phyloP scores from a whole-genome alignment of 1,140 invertebrate species.

The Drosophila sp. region DNA sequence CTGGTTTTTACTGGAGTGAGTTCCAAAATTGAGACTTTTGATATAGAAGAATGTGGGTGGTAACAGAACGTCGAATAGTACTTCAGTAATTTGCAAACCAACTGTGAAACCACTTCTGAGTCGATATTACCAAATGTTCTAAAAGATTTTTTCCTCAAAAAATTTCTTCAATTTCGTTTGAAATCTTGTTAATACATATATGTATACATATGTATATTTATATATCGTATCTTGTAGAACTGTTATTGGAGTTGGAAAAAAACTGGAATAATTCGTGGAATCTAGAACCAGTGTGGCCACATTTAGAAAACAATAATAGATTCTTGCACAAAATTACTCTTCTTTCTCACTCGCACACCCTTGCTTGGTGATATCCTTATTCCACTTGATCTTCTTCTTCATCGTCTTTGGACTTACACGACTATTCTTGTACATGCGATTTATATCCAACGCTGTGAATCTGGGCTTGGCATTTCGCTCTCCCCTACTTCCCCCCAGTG shows the following conservation, averaged over 20 bases:
- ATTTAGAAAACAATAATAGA: not conserved
- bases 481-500: conserved; percentile 95
- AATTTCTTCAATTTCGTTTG: too few relatives aligned
- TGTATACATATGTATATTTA: not conserved
- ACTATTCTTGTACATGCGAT: conserved; percentile 96
- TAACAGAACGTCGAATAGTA: too few relatives aligned
- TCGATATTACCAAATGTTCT: too few relatives aligned
- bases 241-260: conserved; percentile 1
- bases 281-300: not conserved
- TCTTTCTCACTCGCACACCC: conserved; percentile 6
- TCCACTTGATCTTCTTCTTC: not conserved
- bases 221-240: too few relatives aligned
- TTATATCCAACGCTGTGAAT: conserved; percentile 98
- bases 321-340: conserved; percentile 4
- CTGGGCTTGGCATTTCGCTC: conserved; percentile 89
- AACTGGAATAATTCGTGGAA: not conserved
- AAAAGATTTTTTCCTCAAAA: too few relatives aligned
- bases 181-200: not conserved
- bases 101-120: too few relatives aligned
- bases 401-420: conserved; percentile 86
- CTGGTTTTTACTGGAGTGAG: too few relatives aligned
- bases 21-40: too few relatives aligned
- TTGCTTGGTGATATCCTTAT: not conserved
- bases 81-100: too few relatives aligned
- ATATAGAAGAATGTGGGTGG: too few relatives aligned